Conservation (phyloP, 2,113 vertebrate genomes). For the Proteles cristata region DNA sequence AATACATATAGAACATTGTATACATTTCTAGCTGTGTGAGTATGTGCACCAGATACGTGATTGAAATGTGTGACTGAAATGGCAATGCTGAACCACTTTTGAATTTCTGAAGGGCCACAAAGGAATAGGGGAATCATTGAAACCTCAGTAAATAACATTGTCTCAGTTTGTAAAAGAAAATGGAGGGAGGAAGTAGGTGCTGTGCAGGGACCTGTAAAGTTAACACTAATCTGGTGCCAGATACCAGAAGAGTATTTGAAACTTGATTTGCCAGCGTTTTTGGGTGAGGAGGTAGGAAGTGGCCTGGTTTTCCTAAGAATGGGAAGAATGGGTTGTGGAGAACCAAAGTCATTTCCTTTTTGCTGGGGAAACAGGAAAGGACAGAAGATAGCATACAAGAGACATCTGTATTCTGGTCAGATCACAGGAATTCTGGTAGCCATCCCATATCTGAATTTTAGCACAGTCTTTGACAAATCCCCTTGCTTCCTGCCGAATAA, state of each 20-base stretch:
- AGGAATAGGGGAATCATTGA: not conserved
- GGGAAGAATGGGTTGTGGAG: not conserved
- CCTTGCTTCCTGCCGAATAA: not conserved
- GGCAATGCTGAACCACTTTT: not conserved
- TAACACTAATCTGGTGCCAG: not conserved
- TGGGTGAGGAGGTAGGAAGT: not conserved
- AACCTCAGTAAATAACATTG: not conserved
- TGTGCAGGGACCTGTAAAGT: not conserved
- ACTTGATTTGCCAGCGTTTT: not conserved
- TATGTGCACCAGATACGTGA: not conserved
- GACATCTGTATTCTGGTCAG: not conserved
- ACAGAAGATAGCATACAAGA: not conserved
- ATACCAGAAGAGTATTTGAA: not conserved
- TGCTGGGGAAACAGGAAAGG: not conserved
- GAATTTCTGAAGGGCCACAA: not conserved
- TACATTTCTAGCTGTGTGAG: not conserved
- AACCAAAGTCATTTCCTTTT: not conserved
- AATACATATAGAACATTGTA: not conserved
- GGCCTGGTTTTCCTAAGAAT: not conserved
- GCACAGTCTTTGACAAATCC: not conserved
- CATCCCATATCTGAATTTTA: not conserved
- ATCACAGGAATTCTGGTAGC: not conserved
- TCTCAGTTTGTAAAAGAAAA: not conserved
- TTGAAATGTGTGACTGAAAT: not conserved
- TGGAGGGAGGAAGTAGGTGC: not conserved